Base-by-base conservation (phyloP, 2,797 vertebrate species). In the Tinamus major region DNA sequence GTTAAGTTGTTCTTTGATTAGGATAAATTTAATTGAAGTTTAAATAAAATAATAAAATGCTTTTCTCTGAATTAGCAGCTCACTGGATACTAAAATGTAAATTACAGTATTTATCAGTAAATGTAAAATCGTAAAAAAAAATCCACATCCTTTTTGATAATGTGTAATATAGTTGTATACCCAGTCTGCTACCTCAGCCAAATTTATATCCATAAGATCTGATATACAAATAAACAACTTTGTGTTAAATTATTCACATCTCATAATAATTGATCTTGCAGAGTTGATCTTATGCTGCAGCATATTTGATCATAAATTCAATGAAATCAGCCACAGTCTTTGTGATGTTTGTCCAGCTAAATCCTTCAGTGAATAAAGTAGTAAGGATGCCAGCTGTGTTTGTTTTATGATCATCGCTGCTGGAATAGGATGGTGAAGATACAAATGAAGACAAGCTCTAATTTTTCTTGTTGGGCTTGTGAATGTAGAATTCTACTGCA, bases 271-370 rank as follows among this genome's bases (percentile, higher is more conserved):
- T 97, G 97, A 98, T 97, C 96, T 95, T 95, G 93, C 71, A 85
- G 95, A 97, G 92, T 93, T 95, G 95, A 91, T 97, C 96, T 93
- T 95, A 87, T 79, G 77, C 91, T 93, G 95, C 84, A 94, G 93
- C 93, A 91, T 96, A 98, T 97, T 98, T 98, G 96, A 98, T 98
- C 97, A 97, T 97, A 97, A 97, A 97, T 98, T 98, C 97, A 98
- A 93, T 97, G 96, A 97, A 97, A 97, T 96, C 96, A 97, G 78
- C 93, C 90, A 95, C 93, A 92, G 53, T 97, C 94, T 97, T 98
- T 98, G 96, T 98, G 97, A 97, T 97, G 97, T 97, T 97, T 97
- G 97, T 98, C 97, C 97, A 98, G 96, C 96, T 95, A 97, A 98
- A 97, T 97, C 95, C 97, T 98, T 97, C 90, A 93, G 94, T 97